Evolutionary conservation across 2,113 vertebrate species (phyloP).

Genomic region (Pachycephala philippinensis): DNA sequence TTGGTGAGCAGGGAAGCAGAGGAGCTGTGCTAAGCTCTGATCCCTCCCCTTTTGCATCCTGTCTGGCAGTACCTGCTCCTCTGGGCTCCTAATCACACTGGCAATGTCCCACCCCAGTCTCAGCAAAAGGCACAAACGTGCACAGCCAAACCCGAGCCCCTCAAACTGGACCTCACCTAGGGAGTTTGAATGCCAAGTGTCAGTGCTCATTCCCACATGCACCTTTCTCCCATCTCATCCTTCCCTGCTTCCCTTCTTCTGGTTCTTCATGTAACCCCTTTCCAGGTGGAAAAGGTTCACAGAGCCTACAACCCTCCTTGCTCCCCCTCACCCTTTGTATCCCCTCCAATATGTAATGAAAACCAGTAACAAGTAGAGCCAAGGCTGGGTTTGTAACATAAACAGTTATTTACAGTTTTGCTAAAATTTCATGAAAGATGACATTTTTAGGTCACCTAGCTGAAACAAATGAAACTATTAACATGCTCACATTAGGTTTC

Average conservation of each 20-base stretch:
- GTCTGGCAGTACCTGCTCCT: not conserved
- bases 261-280: not conserved
- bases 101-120: fast-evolving
- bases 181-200: not conserved
- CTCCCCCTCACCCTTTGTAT: not conserved
- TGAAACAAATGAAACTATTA: not conserved
- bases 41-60: not conserved
- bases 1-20: fast-evolving
- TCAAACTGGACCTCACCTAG: not conserved
- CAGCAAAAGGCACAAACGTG: not conserved
- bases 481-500: not conserved
- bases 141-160: not conserved
- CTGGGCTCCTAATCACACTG: not conserved
- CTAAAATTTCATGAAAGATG: not conserved
- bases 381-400: not conserved
- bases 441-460: slow-evolving; percentile 40
- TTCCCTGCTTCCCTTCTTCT: not conserved
- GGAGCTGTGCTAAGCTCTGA: not conserved
- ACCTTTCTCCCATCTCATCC: not conserved
- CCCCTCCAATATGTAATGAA: not conserved
- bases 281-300: not conserved
- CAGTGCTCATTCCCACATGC: not conserved
- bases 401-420: slow-evolving; percentile 43
- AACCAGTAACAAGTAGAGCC: not conserved
- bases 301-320: not conserved